Evolutionary conservation across 2,888 invertebrate genomes (phyloP).

Genomic region (Chymomyza fuscimana): DNA sequence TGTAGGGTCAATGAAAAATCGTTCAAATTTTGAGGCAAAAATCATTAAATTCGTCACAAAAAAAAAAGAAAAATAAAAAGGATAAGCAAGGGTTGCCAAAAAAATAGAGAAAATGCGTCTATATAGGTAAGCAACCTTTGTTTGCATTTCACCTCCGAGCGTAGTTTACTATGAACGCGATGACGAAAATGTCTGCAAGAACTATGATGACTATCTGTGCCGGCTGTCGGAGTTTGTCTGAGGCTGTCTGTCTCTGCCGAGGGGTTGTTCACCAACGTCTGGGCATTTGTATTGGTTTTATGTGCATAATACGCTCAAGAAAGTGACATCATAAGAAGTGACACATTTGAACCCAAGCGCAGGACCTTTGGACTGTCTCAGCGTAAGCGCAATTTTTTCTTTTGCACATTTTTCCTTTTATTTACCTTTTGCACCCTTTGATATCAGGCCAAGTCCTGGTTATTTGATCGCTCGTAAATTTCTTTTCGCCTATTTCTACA

Average conservation of each 20-base stretch:
- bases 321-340: conserved; percentile 77
- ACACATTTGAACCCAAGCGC: conserved; percentile 62
- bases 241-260: conserved; percentile 30
- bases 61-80: conserved; percentile 39
- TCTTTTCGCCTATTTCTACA: conserved; percentile 34
- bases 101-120: conserved; percentile 2
- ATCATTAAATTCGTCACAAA: conserved; percentile 66
- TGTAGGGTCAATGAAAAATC: conserved; percentile 67
- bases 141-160: conserved; percentile 76
- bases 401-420: conserved; percentile 47
- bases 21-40: conserved; percentile 71
- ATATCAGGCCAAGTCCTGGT: conserved; percentile 56
- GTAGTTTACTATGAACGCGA: conserved; percentile 77
- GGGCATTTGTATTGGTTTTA: conserved; percentile 27
- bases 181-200: conserved; percentile 48
- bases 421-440: conserved; percentile 73
- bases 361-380: conserved; percentile 42
- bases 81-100: conserved; percentile 65
- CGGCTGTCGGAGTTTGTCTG: conserved; percentile 21
- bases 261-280: conserved; percentile 38
- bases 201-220: conserved; percentile 39
- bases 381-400: conserved; percentile 26
- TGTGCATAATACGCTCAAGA: conserved; percentile 43
- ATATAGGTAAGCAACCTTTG: conserved; percentile 42
- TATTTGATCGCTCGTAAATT: conserved; percentile 77